These are phyloP conservation scores for Peromyscus attwateri DNA, from an alignment of 2,797 vertebrate genomes.

Conservation along the genomic window DNA sequence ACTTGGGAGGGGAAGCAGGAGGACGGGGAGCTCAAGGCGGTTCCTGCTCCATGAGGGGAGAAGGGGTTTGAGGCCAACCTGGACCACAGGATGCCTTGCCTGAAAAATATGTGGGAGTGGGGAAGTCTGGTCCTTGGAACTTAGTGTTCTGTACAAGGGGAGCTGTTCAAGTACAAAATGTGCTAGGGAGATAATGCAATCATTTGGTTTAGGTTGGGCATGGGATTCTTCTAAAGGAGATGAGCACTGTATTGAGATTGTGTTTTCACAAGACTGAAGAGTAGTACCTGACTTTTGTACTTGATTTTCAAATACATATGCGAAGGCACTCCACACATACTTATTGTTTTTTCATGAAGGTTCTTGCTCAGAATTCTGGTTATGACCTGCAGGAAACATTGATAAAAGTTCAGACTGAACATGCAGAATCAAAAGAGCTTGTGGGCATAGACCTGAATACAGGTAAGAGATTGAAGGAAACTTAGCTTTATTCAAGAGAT, in stretches of 20 bases:
- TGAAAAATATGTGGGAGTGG: neutral
- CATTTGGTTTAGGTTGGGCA: conserved; percentile 43
- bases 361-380: conserved; percentile 93
- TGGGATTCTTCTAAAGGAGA: conserved; percentile 57
- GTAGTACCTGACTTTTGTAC: conserved; percentile 7
- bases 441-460: conserved; percentile 92
- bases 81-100: neutral
- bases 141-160: neutral
- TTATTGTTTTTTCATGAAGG: conserved; percentile 86
- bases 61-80: neutral
- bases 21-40: neutral
- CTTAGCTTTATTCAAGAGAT: conserved; percentile 17
- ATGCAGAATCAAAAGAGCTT: conserved; percentile 90
- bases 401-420: conserved; percentile 93
- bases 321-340: conserved; percentile 10
- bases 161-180: conserved; percentile 54
- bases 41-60: neutral
- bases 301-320: conserved; percentile 28
- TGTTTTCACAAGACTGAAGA: conserved; percentile 61
- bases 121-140: conserved; percentile 25
- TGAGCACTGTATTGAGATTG: conserved; percentile 8
- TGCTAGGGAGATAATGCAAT: conserved; percentile 22
- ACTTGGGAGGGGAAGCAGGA: neutral
- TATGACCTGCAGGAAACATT: conserved; percentile 92
- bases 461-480: conserved; percentile 85